Percentiles rank a stretch among this genome's conserved stretches.
Conservation (phyloP, 2,113 vertebrate genomes). For the Nycticorax nycticorax region DNA sequence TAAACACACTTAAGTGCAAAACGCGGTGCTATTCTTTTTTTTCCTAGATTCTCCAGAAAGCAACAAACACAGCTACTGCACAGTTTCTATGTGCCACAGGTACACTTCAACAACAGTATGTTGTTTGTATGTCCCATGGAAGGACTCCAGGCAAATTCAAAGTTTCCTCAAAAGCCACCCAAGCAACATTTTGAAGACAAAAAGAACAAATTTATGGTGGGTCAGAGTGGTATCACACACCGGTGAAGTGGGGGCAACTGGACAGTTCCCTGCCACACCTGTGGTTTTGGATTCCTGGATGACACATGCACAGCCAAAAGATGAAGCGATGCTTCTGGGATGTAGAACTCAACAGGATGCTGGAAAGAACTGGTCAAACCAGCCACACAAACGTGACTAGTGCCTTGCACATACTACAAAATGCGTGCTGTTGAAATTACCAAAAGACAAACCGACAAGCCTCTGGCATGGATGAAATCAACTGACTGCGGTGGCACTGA, state of each 20-base stretch:
- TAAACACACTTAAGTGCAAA: not conserved
- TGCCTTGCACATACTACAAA: not conserved
- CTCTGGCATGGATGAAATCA: not conserved
- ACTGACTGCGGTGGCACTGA: not conserved
- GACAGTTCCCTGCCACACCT: not conserved
- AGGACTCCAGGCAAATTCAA: not conserved
- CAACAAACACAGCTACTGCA: not conserved
- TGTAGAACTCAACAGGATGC: not conserved
- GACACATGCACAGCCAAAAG: not conserved
- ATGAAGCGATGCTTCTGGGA: not conserved
- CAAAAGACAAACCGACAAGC: not conserved
- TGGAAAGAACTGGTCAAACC: conserved; percentile 29
- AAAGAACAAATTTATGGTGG: not conserved
- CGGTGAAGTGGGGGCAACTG: accelerated
- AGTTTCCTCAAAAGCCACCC: not conserved
- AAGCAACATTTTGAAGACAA: accelerated
- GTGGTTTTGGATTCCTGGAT: not conserved
- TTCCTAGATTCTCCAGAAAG: not conserved
- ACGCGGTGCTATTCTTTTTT: accelerated
- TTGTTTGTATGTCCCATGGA: not conserved
- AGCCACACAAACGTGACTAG: not conserved
- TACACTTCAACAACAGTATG: not conserved
- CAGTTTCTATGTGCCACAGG: not conserved
- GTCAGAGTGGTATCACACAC: not conserved
- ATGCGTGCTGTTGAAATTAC: accelerated